Evolutionary conservation across 2,888 invertebrate species (phyloP), one percentile per base, ranked within the genome.

Genomic region (Kuschelorhynchus macadamiae): DNA sequence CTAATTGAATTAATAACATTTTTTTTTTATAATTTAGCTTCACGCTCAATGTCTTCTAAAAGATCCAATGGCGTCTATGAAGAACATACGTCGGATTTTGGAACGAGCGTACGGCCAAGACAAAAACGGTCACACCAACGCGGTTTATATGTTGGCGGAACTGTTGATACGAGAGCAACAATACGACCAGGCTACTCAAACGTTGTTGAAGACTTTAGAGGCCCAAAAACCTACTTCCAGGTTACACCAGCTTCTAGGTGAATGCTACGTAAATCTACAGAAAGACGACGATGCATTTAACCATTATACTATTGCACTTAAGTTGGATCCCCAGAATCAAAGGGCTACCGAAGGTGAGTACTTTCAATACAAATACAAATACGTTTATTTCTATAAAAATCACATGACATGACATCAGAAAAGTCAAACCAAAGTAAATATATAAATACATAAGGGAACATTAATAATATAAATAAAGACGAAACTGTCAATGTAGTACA

Each of bases 71-170:
- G 85, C 85, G 21, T 82, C 86, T 33, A 80, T 83, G 5, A 79
- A 77, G 2, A 88, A 89, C 81, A 91, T 92, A 0, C 90, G 90
- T 77, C 88, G 88, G 53, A 87, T 91, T 36, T 83, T 93, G 47
- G 91, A 92, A 79, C 91, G 90, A 78, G 92, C 93, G 0, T 83
- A 94, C 47, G 86, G 87, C 65, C 87, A 90, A 70, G 93, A 94
- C 78, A 89, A 90, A 57, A 85, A 85, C n/a, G 90, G 91, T 81
- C 83, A 91, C 17, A 90, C 92, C 0, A 74, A 77, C 52, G 92
- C 93, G 0, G 89, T 93, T 1, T 90, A 89, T 72, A 85, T 91
- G 33, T 83, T 94, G 76, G 91, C 90, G 2, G 91, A 92, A 76
- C 88, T 92, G 66, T 87, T 90, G 47, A 89, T 90, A 74, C 87